Conservation (phyloP, 2,888 invertebrate genomes). For the Thelaira solivaga region DNA sequence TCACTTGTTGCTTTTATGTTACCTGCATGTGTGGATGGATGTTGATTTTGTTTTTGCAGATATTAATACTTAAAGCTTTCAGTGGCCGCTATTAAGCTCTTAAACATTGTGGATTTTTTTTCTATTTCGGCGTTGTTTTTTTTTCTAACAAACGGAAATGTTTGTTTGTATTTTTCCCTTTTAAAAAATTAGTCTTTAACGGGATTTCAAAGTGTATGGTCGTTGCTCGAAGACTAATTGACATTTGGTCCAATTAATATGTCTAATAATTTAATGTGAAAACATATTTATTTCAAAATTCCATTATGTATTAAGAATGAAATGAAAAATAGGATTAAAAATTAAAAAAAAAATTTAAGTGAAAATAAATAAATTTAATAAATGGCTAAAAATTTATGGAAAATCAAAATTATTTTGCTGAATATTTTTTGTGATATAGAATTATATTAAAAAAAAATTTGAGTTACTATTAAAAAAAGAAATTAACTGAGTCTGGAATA, state of each 20-base stretch:
- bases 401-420: too few relatives aligned
- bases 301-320: too few relatives aligned
- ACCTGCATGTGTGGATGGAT: too few relatives aligned
- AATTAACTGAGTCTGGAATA: too few relatives aligned
- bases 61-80: slow-evolving; percentile 5
- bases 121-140: background rate
- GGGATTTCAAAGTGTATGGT: slow-evolving; percentile 42
- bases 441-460: too few relatives aligned
- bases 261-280: background rate
- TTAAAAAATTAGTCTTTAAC: slow-evolving; percentile 50
- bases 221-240: background rate
- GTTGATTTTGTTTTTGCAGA: background rate
- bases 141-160: slow-evolving; percentile 9
- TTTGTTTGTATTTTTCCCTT: slow-evolving; percentile 27
- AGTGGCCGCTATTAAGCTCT: slow-evolving; percentile 20
- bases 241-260: background rate
- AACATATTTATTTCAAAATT: too few relatives aligned
- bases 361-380: too few relatives aligned
- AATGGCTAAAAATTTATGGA: too few relatives aligned
- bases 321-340: too few relatives aligned
- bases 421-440: too few relatives aligned
- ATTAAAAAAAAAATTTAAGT: too few relatives aligned
- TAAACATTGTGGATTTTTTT: background rate
- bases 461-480: too few relatives aligned
- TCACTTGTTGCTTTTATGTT: slow-evolving; percentile 39